Base-by-base conservation (phyloP, 2,888 invertebrate species). In the Aleiodes leptofemur region DNA sequence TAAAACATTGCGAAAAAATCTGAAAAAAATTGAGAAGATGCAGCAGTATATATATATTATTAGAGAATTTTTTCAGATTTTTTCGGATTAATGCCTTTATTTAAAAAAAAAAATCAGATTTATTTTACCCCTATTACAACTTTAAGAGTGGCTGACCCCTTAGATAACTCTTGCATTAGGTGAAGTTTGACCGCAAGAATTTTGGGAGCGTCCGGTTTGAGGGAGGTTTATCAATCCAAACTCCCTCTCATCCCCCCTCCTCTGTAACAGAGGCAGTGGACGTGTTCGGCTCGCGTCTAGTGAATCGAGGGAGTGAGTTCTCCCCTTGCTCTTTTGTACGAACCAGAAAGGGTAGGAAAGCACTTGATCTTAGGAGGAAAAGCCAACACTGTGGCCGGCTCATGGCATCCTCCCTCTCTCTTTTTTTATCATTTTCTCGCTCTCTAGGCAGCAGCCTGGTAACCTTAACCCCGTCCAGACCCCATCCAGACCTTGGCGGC, bases 291-390 rank as follows among this genome's bases (percentile, higher is more conserved):
- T 48, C 48, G 50, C 16, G 4, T 68, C 50, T 13, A 68, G 66
- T 66, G 66, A 66, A 66, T 66, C 78, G 71, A 69, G 79, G 81
- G 73, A 73, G 74, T 69, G 74, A 48, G 59, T 78, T 78, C 81
- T 31, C 29, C 9, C 50, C 51, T 50, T 13, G 16, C 66, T 66
- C n/a, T 68, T 23, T 50, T 68, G 66, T 51, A 82, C 81, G 74
- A 66, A 77, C 81, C 80, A 78, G 78, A 77, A 80, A 78, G 80
- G 80, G 81, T 82, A 84, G 85, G 74, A 85, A 84, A 85, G 85
- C 85, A 86, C 88, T 88, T 86, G 87, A 88, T 88, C 88, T 88
- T 87, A 85, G 85, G 82, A 83, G 81, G 83, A 81, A 82, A 83
- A 82, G 68, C 66, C 66, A 51, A 68, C 66, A 68, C 66, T 50